Conservation (phyloP, 2,888 invertebrate species). For the Rotaria macrura region DNA sequence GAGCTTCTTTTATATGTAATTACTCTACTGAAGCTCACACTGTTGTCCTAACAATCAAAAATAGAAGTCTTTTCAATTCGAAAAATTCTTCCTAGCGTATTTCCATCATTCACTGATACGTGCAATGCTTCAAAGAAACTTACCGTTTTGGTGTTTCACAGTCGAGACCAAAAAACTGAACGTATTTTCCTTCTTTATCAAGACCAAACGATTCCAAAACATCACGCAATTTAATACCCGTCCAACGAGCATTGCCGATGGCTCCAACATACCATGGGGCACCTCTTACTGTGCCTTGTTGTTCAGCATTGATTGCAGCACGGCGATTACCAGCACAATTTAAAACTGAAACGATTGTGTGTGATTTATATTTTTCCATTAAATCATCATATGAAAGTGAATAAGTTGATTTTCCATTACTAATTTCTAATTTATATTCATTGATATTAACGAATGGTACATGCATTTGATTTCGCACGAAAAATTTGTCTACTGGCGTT, state of each 20-base stretch:
- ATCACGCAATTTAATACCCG: slow-evolving; percentile 46
- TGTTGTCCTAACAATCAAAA: no score
- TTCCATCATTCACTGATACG: no score
- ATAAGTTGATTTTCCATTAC: slow-evolving; percentile 52
- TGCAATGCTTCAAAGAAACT: neutral
- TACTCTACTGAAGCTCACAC: no score
- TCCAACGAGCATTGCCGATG: slow-evolving; percentile 31
- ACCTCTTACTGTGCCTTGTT: slow-evolving; percentile 51
- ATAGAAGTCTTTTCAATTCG: no score
- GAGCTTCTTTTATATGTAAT: no score
- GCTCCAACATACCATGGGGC: slow-evolving; percentile 28
- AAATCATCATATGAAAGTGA: slow-evolving; percentile 58
- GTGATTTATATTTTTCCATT: slow-evolving; percentile 59
- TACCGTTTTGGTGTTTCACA: slow-evolving; percentile 60
- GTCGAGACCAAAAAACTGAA: slow-evolving; percentile 58
- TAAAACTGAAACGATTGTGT: slow-evolving; percentile 66
- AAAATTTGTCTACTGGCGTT: slow-evolving; percentile 84
- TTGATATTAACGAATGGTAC: slow-evolving; percentile 66
- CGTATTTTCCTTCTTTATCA: slow-evolving; percentile 44
- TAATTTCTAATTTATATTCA: slow-evolving; percentile 58
- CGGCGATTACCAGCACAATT: slow-evolving; percentile 94
- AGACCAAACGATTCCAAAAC: slow-evolving; percentile 48
- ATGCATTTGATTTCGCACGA: slow-evolving; percentile 90
- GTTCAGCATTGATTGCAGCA: slow-evolving; percentile 75
- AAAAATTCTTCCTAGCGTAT: no score